Evolutionary conservation across 2,888 invertebrate species (phyloP), one percentile per base, ranked within the genome.

Genomic region (Cantharis lateralis): DNA sequence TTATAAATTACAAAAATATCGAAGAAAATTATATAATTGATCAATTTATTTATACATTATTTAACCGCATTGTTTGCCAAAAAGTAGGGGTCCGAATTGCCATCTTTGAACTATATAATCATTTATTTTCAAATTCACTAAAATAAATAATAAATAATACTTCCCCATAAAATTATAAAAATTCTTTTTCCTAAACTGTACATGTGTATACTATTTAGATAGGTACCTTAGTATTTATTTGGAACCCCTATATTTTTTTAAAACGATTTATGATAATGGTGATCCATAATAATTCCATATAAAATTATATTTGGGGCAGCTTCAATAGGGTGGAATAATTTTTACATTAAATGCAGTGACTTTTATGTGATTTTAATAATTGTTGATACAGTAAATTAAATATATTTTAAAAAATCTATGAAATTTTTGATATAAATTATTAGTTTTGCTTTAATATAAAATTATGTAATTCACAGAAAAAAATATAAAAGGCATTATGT

Each of bases 301-400:
- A 66, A 72, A 32, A 28, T 28, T 71, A 71, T 66, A 32, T 62
- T 72, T 66, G 18, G 72, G 72, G 72, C 48, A 20, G 48, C 48
- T 72, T 66, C 66, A 72, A 72, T 68, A 72, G 72, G 72, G 72
- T 72, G 13, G 72, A 72, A 72, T 72, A 66, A 72, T 72, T 72
- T 72, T 66, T 72, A 61, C 11, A 24, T 15, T 20, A 66, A 66
- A 20, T 24, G n/a, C 64, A 24, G 24, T 66, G 24, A n/a, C 64
- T 10, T 16, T 7, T 15, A 66, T 24, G 20, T 20, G n/a, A 20
- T 24, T 66, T 66, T 24, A 24, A 66, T 24, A 66, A 66, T 48
- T 48, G n/a, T 48, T n/a, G 7, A 48, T 48, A 48, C 48, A n/a
- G n/a, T n/a, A n/a, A n/a, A n/a, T n/a, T n/a, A n/a, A n/a, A n/a